These are phyloP conservation scores for Chalcis sispes DNA, from an alignment of 2,888 invertebrate species.

Conservation along the genomic window DNA sequence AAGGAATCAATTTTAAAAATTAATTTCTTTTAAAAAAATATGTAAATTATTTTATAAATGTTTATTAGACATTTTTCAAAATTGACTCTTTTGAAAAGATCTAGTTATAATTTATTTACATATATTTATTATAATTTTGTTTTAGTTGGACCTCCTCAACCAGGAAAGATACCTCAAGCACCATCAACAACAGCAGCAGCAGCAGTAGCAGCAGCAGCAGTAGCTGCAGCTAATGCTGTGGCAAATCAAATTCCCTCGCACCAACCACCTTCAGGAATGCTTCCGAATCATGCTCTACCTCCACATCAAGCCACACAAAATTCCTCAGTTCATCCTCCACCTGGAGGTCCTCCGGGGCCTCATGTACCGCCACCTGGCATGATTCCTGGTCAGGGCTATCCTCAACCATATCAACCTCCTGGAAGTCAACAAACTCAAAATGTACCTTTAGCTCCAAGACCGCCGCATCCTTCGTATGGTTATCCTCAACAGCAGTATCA, in stretches of 20 bases:
- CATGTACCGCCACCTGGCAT: constrained; percentile 66
- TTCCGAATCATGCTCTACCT: constrained; percentile 71
- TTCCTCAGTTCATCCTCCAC: constrained; percentile 68
- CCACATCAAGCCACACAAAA: constrained; percentile 68
- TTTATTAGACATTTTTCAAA: background rate
- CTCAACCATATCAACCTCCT: constrained; percentile 74
- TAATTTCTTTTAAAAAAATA: too few species aligned
- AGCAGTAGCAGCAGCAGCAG: constrained; percentile 60
- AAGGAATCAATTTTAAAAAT: too few species aligned
- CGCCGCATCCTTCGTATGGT: constrained; percentile 78
- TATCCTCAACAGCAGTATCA: constrained; percentile 78
- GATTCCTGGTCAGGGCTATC: constrained; percentile 74
- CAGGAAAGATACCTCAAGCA: constrained; percentile 62
- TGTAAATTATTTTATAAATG: background rate
- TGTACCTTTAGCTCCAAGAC: constrained; percentile 78
- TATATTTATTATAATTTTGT: background rate
- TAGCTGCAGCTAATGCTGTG: constrained; percentile 67
- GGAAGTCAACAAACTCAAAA: constrained; percentile 75
- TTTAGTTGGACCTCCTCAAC: constrained; percentile 59
- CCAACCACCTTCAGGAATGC: constrained; percentile 71
- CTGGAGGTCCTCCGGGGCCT: constrained; percentile 68
- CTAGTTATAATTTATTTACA: background rate
- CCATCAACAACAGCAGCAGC: constrained; percentile 62
- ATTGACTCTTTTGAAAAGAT: too few species aligned
- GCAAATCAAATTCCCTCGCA: constrained; percentile 73